Conservation (phyloP, 1,140 invertebrate genomes). For the Cephus cinctus region DNA sequence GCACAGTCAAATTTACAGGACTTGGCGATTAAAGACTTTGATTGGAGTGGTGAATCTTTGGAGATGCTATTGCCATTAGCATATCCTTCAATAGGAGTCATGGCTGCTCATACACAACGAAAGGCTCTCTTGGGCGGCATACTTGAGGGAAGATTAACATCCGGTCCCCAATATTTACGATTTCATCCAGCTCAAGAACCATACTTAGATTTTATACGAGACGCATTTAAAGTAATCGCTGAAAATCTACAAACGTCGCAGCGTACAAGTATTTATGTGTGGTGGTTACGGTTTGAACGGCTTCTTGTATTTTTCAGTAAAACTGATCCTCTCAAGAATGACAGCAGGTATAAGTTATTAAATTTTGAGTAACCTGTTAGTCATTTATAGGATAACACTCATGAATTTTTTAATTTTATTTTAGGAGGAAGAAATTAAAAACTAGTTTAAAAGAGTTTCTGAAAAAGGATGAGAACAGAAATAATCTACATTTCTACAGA, state of each 20-base stretch:
- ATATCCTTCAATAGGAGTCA: constrained; percentile 45
- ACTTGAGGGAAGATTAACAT: constrained; percentile 51
- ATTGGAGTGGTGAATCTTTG: constrained; percentile 57
- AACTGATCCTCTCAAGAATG: constrained; percentile 45
- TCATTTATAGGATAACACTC: too few species aligned
- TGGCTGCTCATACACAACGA: constrained; percentile 37
- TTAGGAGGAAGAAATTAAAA: constrained; percentile 54
- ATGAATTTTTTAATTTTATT: too few species aligned
- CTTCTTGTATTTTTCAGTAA: constrained; percentile 56
- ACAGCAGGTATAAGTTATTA: constrained; percentile 37
- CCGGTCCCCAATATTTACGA: constrained; percentile 61
- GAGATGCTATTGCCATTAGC: constrained; percentile 56
- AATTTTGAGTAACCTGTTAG: too few species aligned
- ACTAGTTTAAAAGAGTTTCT: constrained; percentile 59
- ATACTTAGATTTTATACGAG: constrained; percentile 58
- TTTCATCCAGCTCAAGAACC: constrained; percentile 61
- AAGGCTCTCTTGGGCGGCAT: constrained; percentile 49
- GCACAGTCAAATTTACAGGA: constrained; percentile 33
- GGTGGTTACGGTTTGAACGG: constrained; percentile 64
- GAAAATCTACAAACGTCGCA: constrained; percentile 32
- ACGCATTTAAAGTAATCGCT: constrained; percentile 39
- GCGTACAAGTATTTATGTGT: constrained; percentile 55
- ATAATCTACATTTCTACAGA: constrained; percentile 59
- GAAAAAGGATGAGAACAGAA: constrained; percentile 56
- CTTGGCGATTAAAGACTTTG: constrained; percentile 51